phyloP scores from a whole-genome alignment of 2,113 vertebrate species.

The Periophthalmodon schlosseri region DNA sequence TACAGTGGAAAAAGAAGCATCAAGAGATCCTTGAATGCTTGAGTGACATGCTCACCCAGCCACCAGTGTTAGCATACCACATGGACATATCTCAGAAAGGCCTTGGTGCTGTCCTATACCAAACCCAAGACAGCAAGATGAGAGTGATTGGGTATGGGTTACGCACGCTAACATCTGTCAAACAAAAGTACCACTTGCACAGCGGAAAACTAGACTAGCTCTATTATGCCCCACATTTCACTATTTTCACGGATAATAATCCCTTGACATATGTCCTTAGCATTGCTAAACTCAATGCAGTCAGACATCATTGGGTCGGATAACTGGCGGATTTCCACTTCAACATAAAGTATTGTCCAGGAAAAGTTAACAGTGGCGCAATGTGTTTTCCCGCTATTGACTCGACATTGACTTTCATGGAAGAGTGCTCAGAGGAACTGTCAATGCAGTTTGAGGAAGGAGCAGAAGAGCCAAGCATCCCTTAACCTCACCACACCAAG shows the following conservation, averaged over 20 bases:
- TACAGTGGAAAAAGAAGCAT: conserved; percentile 2
- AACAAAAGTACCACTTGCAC: conserved; percentile 7
- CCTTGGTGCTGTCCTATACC: neutral
- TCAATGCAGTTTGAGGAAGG: neutral
- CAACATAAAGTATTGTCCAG: neutral
- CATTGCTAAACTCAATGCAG: conserved; percentile 4
- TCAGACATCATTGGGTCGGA: neutral
- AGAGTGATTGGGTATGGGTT: conserved; percentile 5
- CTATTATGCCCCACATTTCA: conserved; percentile 6
- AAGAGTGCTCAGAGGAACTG: neutral
- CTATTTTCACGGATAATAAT: neutral
- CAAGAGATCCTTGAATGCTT: neutral
- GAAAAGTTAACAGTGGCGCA: neutral
- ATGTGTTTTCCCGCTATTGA: neutral
- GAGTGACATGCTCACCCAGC: conserved; percentile 4
- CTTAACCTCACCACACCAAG: neutral
- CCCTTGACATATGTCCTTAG: neutral
- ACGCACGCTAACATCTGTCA: neutral
- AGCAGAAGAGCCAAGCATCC: neutral
- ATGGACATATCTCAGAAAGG: neutral
- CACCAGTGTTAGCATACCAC: conserved; percentile 5
- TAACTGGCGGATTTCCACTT: neutral
- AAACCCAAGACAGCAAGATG: conserved; percentile 6
- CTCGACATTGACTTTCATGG: neutral
- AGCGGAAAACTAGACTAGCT: neutral